Evolutionary conservation across 1,140 invertebrate genomes (phyloP), one percentile per base, ranked within the genome.

Genomic region (Drosophila willistoni): DNA sequence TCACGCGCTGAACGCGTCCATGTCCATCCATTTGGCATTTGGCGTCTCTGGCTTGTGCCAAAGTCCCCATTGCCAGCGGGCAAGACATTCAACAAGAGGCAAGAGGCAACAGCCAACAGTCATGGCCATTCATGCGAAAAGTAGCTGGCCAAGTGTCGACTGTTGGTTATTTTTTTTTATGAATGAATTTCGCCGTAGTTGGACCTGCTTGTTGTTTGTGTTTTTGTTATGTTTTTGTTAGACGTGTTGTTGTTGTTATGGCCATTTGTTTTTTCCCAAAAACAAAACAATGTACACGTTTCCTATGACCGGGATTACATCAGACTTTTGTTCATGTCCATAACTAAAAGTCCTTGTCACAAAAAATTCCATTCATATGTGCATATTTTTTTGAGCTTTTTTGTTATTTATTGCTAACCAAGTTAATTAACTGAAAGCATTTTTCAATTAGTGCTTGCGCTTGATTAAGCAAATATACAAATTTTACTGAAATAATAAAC

Each of bases 111-210:
- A 65, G 65, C 71, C 78, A 81, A 70, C 70, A 77, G 73, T 70
- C 73, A 64, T 73, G 82, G 64, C 70, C 83, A 86, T 87, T 86
- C 83, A 86, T 83, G 83, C 83, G 79, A 86, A 83, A 86, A 73
- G 65, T 73, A 70, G 60, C 60, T 78, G 44, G 68, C 79, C 83
- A 83, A 83, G 79, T 83, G 79, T 71, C 72, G 70, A 67, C 47
- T 55, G 70, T 56, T 80, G 36, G 36, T 39, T 29, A 29, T 29
- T 39, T 79, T 68, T n/a, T 82, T 85, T 86, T 80, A 87, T 86
- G 83, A 86, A 86, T 86, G 83, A 86, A 86, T 77, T 86, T 83
- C 77, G 84, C 67, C 72, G 79, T 69, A 77, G 76, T 79, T 86
- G 79, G 51, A 74, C 36, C 36, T 55, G 59, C 71, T 66, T 42